Evolutionary conservation across 1,140 invertebrate species (phyloP).

Genomic region (Lutraria rhynchaena): DNA sequence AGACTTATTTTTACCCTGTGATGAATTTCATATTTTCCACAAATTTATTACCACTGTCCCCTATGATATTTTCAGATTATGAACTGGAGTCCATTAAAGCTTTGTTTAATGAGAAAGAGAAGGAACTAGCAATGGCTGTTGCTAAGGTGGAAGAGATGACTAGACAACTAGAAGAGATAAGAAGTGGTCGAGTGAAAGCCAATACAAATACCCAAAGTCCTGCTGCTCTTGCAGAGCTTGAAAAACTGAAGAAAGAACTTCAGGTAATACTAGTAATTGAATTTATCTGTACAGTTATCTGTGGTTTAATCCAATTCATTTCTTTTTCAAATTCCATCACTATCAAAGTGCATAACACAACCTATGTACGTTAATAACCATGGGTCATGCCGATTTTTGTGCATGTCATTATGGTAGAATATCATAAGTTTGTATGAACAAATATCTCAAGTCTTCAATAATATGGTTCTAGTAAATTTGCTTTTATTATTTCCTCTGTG

Average conservation of each 20-base stretch:
- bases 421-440: no score
- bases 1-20: no score
- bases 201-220: slow-evolving; percentile 82
- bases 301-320: background rate
- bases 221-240: slow-evolving; percentile 91
- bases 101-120: slow-evolving; percentile 98
- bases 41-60: background rate
- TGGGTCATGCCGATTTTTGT: no score
- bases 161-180: slow-evolving; percentile 94
- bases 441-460: no score
- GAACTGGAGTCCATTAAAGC: slow-evolving; percentile 97
- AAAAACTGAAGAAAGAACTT: slow-evolving; percentile 92
- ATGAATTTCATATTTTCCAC: no score
- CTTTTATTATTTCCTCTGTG: no score
- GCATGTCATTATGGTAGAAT: no score
- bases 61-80: slow-evolving; percentile 86
- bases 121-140: slow-evolving; percentile 96
- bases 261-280: slow-evolving; percentile 90
- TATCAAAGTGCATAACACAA: no score
- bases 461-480: no score
- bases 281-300: background rate
- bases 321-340: background rate
- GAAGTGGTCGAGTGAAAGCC: slow-evolving; percentile 84
- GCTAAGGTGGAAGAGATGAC: slow-evolving; percentile 97
- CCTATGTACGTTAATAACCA: no score